Evolutionary conservation across 2,888 invertebrate species (phyloP).

Genomic region (Phragmatobia fuliginosa): DNA sequence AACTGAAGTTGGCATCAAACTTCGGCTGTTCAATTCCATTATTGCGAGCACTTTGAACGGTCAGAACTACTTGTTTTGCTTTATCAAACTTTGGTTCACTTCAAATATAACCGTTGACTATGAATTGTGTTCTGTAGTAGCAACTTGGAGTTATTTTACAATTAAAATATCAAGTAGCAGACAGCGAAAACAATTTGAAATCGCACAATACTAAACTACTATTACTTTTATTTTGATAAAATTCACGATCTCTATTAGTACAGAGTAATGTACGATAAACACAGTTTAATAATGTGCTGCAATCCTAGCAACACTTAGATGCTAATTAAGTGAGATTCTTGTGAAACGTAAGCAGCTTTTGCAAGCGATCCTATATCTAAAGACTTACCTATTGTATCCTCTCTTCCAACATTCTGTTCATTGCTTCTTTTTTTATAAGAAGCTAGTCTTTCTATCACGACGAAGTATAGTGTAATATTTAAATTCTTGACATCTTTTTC

Average conservation of each 20-base stretch:
- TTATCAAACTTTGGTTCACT: background rate
- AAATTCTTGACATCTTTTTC: no score
- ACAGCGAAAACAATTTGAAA: background rate
- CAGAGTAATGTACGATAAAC: background rate
- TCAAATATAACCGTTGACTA: background rate
- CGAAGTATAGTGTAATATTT: no score
- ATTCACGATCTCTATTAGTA: background rate
- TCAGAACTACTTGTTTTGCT: slow-evolving; percentile 19
- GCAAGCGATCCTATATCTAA: background rate
- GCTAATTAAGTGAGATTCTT: background rate
- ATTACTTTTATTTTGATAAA: background rate
- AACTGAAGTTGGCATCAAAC: slow-evolving; percentile 38
- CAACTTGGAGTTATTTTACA: background rate
- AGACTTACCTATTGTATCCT: background rate
- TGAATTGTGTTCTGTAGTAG: background rate
- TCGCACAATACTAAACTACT: background rate
- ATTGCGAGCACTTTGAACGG: slow-evolving; percentile 37
- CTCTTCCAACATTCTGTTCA: background rate
- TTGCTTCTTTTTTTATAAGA: background rate
- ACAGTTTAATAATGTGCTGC: background rate
- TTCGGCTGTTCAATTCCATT: slow-evolving; percentile 36
- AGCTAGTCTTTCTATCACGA: no score
- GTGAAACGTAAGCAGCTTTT: background rate
- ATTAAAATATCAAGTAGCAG: background rate
- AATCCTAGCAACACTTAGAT: background rate